phyloP scores from a whole-genome alignment of 2,797 vertebrate species.

The Myotis findleyi region DNA sequence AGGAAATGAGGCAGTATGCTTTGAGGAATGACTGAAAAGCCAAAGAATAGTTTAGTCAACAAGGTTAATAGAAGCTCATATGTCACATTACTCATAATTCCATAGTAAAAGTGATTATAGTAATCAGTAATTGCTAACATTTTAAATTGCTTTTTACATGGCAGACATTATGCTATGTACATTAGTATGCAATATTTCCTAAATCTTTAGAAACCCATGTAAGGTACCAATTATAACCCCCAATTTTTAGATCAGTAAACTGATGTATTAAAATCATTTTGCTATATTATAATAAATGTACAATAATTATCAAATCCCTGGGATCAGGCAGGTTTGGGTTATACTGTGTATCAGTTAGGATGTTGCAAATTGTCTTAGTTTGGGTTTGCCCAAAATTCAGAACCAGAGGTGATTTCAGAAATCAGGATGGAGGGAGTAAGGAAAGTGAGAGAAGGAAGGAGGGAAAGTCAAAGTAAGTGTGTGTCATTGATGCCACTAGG shows the following conservation, averaged over 20 bases:
- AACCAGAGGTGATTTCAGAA: neutral
- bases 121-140: conserved; percentile 29
- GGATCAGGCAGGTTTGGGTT: neutral
- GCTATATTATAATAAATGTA: neutral
- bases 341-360: neutral
- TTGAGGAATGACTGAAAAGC: neutral
- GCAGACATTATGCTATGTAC: neutral
- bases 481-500: fast-evolving
- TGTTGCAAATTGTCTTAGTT: neutral
- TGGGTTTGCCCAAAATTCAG: neutral
- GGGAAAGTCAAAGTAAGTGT: neutral
- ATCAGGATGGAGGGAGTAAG: neutral
- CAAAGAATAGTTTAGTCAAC: conserved; percentile 25
- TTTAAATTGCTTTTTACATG: conserved; percentile 40
- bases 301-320: neutral
- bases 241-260: neutral
- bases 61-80: neutral
- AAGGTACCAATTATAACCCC: neutral
- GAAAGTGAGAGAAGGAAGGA: neutral
- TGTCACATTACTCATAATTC: conserved; percentile 31
- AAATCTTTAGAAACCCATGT: conserved; percentile 18
- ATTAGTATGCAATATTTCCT: neutral
- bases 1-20: neutral
- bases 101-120: neutral
- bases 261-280: neutral